phyloP scores from a whole-genome alignment of 2,888 invertebrate genomes.

The Scaptomyza polygonia region DNA sequence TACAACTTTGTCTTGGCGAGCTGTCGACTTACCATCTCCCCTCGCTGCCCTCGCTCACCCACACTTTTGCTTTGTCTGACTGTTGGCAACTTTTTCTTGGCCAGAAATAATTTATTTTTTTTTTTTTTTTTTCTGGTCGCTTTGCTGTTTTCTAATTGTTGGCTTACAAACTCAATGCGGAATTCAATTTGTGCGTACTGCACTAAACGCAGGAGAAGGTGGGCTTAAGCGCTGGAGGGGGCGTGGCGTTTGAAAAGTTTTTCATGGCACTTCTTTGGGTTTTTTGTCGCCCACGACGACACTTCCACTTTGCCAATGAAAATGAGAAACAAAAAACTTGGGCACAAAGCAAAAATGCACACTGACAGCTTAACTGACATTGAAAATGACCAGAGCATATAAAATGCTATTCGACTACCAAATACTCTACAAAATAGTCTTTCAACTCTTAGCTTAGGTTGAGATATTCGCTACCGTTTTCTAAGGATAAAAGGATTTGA shows the following conservation, averaged over 20 bases:
- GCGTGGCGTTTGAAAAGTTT: constrained; percentile 48
- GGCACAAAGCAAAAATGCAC: constrained; percentile 74
- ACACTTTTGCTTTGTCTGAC: neutral
- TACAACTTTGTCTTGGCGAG: constrained; percentile 64
- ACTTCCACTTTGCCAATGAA: neutral
- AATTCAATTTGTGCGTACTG: constrained; percentile 76
- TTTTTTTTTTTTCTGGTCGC: constrained; percentile 61
- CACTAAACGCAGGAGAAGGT: constrained; percentile 5
- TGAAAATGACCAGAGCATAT: constrained; percentile 39
- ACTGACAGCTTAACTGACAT: constrained; percentile 74
- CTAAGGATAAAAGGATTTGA: no score
- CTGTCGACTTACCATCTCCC: constrained; percentile 9
- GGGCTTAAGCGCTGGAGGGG: constrained; percentile 1
- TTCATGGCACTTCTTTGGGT: constrained; percentile 43
- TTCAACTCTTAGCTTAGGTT: no score
- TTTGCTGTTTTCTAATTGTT: constrained; percentile 82
- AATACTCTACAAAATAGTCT: neutral
- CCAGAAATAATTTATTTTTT: constrained; percentile 32
- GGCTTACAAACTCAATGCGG: constrained; percentile 81
- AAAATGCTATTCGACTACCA: constrained; percentile 9
- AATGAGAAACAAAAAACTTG: constrained; percentile 42
- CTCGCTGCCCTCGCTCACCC: neutral
- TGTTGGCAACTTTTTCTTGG: constrained; percentile 40
- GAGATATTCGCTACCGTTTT: no score
- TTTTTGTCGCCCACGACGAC: constrained; percentile 48